Evolutionary conservation across 2,113 vertebrate species (phyloP).

Genomic region (Podilymbus podiceps): DNA sequence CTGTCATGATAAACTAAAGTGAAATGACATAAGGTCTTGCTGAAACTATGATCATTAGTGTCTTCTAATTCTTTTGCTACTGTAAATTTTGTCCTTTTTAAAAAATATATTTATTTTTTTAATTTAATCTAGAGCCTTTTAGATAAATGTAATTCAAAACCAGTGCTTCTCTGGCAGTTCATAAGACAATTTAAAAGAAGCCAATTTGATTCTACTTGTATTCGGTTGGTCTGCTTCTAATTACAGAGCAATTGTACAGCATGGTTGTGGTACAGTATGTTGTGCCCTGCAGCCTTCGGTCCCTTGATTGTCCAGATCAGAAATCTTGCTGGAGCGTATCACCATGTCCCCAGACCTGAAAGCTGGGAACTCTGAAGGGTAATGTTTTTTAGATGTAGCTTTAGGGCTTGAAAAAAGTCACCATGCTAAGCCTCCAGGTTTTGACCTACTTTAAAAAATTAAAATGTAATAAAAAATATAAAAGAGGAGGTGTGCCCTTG

Average conservation of each 20-base stretch:
- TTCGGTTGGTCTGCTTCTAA: constrained; percentile 28
- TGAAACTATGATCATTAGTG: neutral
- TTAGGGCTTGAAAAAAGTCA: constrained; percentile 5
- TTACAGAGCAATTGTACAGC: constrained; percentile 18
- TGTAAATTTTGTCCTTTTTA: neutral
- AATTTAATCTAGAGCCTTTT: neutral
- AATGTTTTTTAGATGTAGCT: neutral
- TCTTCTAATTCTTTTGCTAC: neutral
- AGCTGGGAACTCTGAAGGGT: neutral
- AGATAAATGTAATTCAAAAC: neutral
- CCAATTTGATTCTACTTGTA: neutral
- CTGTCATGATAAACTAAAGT: neutral
- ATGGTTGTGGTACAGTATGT: neutral
- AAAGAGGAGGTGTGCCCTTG: fast-evolving
- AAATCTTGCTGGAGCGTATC: neutral
- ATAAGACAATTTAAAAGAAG: neutral
- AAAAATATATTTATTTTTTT: neutral
- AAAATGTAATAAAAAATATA: neutral
- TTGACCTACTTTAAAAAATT: neutral
- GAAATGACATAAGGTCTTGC: neutral
- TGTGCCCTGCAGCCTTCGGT: neutral
- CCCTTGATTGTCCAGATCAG: neutral
- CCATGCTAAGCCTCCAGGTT: neutral
- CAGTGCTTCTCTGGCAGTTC: neutral
- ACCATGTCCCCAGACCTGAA: neutral